These are phyloP conservation scores for Apodemia mormo DNA, from an alignment of 2,888 invertebrate genomes.

Conservation along the genomic window DNA sequence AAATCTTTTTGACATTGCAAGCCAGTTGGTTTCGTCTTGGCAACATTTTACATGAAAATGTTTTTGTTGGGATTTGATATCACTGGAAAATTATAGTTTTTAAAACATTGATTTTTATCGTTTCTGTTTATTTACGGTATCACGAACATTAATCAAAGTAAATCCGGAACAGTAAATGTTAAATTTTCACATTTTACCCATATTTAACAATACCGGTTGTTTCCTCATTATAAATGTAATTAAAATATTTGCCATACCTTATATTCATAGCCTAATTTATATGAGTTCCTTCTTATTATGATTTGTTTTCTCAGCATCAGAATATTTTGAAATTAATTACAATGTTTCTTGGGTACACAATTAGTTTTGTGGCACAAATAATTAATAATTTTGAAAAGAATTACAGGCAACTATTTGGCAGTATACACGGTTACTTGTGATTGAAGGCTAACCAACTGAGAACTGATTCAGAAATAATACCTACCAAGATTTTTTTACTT, in stretches of 20 bases:
- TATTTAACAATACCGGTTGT: neutral
- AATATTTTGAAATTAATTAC: neutral
- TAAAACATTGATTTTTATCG: too few species aligned
- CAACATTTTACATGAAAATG: too few species aligned
- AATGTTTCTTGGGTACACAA: neutral
- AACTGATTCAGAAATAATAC: too few species aligned
- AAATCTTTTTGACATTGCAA: too few species aligned
- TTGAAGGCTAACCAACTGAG: neutral
- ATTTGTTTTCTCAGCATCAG: constrained; percentile 6
- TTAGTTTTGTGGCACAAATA: neutral
- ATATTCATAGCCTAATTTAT: constrained; percentile 8
- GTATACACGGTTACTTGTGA: neutral
- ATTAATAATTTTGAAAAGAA: neutral
- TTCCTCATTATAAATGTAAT: constrained; percentile 11
- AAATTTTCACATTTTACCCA: constrained; percentile 3
- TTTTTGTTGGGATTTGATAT: too few species aligned
- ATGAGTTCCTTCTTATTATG: constrained; percentile 12
- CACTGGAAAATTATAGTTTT: too few species aligned
- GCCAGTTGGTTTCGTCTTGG: too few species aligned
- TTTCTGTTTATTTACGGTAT: neutral
- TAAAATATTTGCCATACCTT: constrained; percentile 11
- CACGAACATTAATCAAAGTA: neutral
- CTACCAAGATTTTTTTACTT: too few species aligned
- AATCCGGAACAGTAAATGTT: neutral
- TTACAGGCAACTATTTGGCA: neutral